Evolutionary conservation across 2,113 vertebrate genomes (phyloP).

Genomic region (Sander vitreus): DNA sequence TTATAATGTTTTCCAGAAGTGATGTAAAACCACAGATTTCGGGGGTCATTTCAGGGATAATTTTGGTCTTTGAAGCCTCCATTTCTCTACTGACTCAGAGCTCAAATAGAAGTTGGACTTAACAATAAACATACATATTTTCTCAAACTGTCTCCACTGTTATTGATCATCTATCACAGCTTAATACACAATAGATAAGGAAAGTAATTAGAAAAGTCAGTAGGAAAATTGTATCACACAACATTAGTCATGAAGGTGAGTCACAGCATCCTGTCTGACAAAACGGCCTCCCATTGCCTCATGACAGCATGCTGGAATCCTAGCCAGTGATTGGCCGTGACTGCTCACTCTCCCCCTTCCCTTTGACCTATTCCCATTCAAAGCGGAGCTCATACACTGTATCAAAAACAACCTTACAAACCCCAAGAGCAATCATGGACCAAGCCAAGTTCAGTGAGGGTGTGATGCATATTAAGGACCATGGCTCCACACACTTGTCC

Average conservation of each 20-base stretch:
- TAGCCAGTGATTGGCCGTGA: conserved; percentile 65
- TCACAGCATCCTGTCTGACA: background rate
- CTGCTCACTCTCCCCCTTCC: conserved; percentile 17
- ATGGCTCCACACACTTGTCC: conserved; percentile 16
- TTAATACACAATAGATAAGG: background rate
- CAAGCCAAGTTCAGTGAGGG: conserved; percentile 14
- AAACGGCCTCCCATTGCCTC: background rate
- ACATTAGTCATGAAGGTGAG: background rate
- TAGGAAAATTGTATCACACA: background rate
- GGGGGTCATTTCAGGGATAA: background rate
- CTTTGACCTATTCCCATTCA: conserved; percentile 41
- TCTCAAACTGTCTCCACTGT: conserved; percentile 35
- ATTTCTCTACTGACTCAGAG: background rate
- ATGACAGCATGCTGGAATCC: conserved; percentile 32
- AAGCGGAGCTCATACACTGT: conserved; percentile 41
- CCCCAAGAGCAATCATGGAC: conserved; percentile 50
- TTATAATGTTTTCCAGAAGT: conserved; percentile 23
- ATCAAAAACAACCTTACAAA: conserved; percentile 17
- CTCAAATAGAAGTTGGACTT: background rate
- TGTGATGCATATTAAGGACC: conserved; percentile 17
- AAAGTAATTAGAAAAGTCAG: background rate
- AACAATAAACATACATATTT: conserved; percentile 64
- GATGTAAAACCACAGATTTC: background rate
- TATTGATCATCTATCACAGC: background rate
- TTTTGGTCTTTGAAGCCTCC: conserved; percentile 8